Evolutionary conservation across 1,140 invertebrate genomes (phyloP).

Genomic region (Drusus annulatus): DNA sequence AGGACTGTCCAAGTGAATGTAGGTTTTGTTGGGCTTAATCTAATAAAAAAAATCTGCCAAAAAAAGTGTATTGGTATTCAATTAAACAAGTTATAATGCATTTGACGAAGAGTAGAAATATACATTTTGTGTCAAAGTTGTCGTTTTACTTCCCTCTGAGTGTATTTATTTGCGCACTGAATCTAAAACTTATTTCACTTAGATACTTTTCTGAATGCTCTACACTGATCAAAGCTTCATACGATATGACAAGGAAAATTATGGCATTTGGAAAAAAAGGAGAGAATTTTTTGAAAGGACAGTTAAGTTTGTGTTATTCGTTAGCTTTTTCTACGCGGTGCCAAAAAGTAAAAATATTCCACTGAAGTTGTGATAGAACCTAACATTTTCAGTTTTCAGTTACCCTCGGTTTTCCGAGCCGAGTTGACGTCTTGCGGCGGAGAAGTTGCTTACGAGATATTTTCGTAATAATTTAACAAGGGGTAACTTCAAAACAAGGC

Average conservation of each 20-base stretch:
- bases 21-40: no score
- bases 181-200: slow-evolving; percentile 18
- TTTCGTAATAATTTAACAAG: not conserved
- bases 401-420: slow-evolving; percentile 29
- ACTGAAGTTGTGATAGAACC: slow-evolving; percentile 12
- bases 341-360: not conserved
- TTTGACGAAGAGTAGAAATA: no score
- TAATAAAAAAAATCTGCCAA: no score
- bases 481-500: slow-evolving; percentile 21
- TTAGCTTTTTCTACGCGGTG: not conserved
- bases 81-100: no score
- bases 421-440: slow-evolving; percentile 15
- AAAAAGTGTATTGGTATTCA: no score
- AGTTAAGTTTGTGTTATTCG: no score
- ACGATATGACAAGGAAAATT: not conserved
- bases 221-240: not conserved
- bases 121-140: no score
- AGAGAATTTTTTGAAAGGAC: not conserved
- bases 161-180: not conserved
- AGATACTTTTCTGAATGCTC: not conserved
- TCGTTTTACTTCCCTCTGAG: not conserved
- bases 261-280: slow-evolving; percentile 6
- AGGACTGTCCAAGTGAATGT: no score
- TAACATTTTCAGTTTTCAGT: slow-evolving; percentile 19
- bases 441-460: not conserved